phyloP scores from a whole-genome alignment of 2,888 invertebrate species.

The Drosophila anomalata region DNA sequence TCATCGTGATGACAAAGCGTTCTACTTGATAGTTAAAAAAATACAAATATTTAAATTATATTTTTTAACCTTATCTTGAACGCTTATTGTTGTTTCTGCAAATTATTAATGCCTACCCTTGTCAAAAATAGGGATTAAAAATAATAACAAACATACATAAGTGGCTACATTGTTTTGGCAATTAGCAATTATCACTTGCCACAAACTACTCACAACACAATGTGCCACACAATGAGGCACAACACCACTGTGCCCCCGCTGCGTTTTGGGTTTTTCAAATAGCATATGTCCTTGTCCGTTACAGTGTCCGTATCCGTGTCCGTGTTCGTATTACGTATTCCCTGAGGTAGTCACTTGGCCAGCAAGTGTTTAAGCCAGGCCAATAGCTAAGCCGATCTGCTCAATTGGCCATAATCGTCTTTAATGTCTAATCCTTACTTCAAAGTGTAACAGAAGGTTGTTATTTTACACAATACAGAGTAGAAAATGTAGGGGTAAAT shows the following conservation, averaged over 20 bases:
- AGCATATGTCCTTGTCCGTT: conserved; percentile 38
- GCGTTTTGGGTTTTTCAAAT: conserved; percentile 51
- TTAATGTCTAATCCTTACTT: conserved; percentile 21
- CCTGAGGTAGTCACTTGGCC: conserved; percentile 18
- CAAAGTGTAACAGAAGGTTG: conserved; percentile 10
- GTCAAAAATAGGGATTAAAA: conserved; percentile 4
- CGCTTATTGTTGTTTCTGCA: too few species aligned
- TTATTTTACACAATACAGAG: neutral
- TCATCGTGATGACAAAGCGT: too few species aligned
- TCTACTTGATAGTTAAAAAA: neutral
- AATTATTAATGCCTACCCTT: neutral
- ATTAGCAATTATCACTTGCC: conserved; percentile 47
- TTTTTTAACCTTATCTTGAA: neutral
- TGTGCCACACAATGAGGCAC: conserved; percentile 2
- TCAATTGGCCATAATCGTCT: conserved; percentile 55
- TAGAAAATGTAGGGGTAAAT: neutral
- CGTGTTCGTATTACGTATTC: conserved; percentile 3
- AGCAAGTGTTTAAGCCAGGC: conserved; percentile 69
- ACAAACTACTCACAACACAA: conserved; percentile 25
- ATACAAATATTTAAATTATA: too few species aligned
- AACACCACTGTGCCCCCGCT: conserved; percentile 46
- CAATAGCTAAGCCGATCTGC: conserved; percentile 62
- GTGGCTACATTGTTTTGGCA: conserved; percentile 34
- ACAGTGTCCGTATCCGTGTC: neutral
- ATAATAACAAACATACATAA: conserved; percentile 3